A percentile compares a stretch with the other conserved stretches of the same genome.
Conservation (phyloP, 2,888 invertebrate species). For the Hylaea fasciaria region DNA sequence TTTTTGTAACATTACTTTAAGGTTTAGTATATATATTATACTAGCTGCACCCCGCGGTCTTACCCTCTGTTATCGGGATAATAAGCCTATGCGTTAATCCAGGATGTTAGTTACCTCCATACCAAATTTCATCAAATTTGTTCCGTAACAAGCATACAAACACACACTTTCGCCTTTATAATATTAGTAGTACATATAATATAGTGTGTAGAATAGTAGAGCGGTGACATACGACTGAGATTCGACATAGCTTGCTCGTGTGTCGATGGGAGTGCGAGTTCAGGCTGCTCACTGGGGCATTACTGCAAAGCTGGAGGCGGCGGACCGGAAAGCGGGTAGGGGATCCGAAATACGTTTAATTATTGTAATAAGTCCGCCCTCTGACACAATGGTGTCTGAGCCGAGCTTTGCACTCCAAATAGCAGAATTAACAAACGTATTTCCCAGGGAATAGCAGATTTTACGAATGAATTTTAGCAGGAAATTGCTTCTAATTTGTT, state of each 20-base stretch:
- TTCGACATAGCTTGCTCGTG: not conserved
- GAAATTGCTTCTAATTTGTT: constrained; percentile 13
- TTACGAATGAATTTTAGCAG: constrained; percentile 12
- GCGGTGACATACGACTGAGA: not conserved
- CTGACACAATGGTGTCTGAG: constrained; percentile 18
- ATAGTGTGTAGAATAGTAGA: too few relatives aligned
- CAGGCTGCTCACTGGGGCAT: constrained; percentile 10
- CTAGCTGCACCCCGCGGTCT: too few relatives aligned
- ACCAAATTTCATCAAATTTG: too few relatives aligned
- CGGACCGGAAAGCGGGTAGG: constrained; percentile 28
- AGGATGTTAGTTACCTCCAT: too few relatives aligned
- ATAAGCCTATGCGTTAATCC: too few relatives aligned
- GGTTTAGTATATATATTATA: too few relatives aligned
- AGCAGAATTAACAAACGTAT: constrained; percentile 17
- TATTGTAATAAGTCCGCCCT: constrained; percentile 31
- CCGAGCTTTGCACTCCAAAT: constrained; percentile 23
- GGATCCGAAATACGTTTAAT: constrained; percentile 37
- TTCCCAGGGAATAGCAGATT: constrained; percentile 10
- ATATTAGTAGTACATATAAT: too few relatives aligned
- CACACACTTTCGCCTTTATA: too few relatives aligned
- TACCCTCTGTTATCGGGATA: too few relatives aligned
- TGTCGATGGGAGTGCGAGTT: constrained; percentile 1
- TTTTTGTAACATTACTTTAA: too few relatives aligned
- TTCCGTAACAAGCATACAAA: too few relatives aligned
- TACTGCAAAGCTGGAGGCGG: constrained; percentile 17